Base-by-base conservation (phyloP, 2,888 invertebrate genomes). In the Caradrina clavipalpis region DNA sequence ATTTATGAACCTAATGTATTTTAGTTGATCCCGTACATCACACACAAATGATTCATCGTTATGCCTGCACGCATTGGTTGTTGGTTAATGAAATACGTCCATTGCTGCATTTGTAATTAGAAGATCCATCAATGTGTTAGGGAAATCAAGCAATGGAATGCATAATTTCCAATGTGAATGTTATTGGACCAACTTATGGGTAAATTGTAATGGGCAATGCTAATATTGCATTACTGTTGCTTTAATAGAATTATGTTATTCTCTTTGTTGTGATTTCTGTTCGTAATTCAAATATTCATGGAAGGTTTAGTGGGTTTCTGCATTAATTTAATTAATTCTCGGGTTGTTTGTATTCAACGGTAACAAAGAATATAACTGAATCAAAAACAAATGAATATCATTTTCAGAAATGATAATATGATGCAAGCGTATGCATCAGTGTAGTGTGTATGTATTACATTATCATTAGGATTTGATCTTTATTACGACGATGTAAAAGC, bases 1-100 rank as follows among this genome's bases (percentile, higher is more conserved):
- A 78, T 78, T 78, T 78, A 78, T 81, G 59, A 78, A 81, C 66
- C 60, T 54, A 81, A 71, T 81, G 66, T 71, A 78, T 78, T 80
- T 81, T 22, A 54, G 47, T 71, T 77, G 73, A 78, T 78, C 77
- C 59, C 62, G 13, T 80, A 76, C 63, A 81, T 77, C 62, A 71
- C 51, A 47, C 55, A 54, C 47, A 57, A 62, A 77, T 78, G 62
- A 81, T 81, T 77, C 59, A 78, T 81, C 65, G 57, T 63, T 63
- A 66, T 70, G 51, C 76, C 54, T 57, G 45, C 53, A 54, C 50
- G 35, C 78, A 64, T 60, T 77, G 77, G 72, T 45, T 63, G 65
- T 55, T 80, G 15, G 77, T 54, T 65, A 62, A 77, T 77, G 72
- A 80, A 77, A 70, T 65, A 77, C 61, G 49, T 77, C 51, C 81